These are phyloP conservation scores for Cephus pygmeus DNA, from an alignment of 2,888 invertebrate genomes.

Conservation along the genomic window DNA sequence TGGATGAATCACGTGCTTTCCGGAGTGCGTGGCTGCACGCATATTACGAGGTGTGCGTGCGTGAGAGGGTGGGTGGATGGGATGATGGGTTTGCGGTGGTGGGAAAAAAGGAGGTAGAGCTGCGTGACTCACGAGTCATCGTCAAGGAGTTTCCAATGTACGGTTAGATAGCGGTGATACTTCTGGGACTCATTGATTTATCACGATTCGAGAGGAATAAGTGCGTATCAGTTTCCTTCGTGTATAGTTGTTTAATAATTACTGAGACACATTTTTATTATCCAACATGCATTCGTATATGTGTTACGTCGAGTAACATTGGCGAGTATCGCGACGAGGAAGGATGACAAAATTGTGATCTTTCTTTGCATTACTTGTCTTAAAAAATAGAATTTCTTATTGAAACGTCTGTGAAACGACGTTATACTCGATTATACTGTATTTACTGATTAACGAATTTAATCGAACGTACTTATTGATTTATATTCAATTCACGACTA, in stretches of 20 bases:
- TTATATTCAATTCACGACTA: neutral
- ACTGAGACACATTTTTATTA: neutral
- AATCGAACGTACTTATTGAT: neutral
- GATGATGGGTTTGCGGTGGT: constrained; percentile 12
- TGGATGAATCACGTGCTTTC: constrained; percentile 47
- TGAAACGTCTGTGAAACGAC: neutral
- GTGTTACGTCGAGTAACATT: neutral
- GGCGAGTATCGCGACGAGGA: neutral
- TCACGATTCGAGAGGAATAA: neutral
- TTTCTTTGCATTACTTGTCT: neutral
- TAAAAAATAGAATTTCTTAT: neutral
- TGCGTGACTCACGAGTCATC: constrained; percentile 46
- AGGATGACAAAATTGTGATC: neutral
- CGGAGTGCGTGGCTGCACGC: constrained; percentile 48
- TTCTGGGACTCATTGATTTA: neutral
- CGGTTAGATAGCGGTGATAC: neutral
- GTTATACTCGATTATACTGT: neutral
- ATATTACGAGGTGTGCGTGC: constrained; percentile 30
- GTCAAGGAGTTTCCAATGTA: neutral
- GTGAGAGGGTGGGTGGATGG: constrained; percentile 18
- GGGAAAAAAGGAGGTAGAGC: constrained; percentile 9
- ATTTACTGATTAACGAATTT: neutral
- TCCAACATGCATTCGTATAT: neutral
- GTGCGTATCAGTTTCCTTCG: neutral
- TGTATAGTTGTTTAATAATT: neutral